Percentiles rank a stretch among this genome's conserved stretches.
Evolutionary conservation across 2,113 vertebrate genomes (phyloP).

Genomic region (Natator depressus): DNA sequence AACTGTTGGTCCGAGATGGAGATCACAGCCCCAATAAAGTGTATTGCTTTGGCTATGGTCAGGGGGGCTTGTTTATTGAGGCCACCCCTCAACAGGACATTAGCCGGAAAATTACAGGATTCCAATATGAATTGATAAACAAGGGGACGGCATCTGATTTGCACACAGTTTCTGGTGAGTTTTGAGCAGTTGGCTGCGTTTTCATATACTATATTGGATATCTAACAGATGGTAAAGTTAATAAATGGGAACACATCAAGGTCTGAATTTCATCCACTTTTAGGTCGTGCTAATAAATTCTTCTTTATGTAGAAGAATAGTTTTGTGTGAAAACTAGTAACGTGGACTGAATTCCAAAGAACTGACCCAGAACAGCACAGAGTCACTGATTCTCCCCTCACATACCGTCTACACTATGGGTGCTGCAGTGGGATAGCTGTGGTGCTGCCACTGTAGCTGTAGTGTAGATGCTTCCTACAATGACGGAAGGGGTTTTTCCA

Average conservation of each 20-base stretch:
- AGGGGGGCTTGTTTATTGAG: constrained; percentile 94
- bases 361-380: background rate
- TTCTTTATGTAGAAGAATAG: background rate
- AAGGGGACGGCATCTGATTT: constrained; percentile 79
- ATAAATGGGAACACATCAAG: background rate
- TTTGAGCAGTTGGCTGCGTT: background rate
- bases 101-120: constrained; percentile 91
- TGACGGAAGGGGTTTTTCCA: background rate
- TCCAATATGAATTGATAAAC: constrained; percentile 94
- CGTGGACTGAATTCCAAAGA: background rate
- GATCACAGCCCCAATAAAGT: constrained; percentile 81
- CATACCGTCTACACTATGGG: background rate
- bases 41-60: constrained; percentile 90
- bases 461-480: background rate
- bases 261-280: constrained; percentile 42
- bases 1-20: constrained; percentile 87
- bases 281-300: constrained; percentile 32
- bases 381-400: background rate
- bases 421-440: background rate
- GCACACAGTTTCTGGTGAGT: constrained; percentile 86
- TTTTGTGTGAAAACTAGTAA: constrained; percentile 19
- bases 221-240: background rate
- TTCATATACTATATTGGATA: background rate
- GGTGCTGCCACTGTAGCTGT: background rate
- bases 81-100: constrained; percentile 93